Conservation (phyloP, 2,888 invertebrate genomes). For the Hipparchia sbordonii region DNA sequence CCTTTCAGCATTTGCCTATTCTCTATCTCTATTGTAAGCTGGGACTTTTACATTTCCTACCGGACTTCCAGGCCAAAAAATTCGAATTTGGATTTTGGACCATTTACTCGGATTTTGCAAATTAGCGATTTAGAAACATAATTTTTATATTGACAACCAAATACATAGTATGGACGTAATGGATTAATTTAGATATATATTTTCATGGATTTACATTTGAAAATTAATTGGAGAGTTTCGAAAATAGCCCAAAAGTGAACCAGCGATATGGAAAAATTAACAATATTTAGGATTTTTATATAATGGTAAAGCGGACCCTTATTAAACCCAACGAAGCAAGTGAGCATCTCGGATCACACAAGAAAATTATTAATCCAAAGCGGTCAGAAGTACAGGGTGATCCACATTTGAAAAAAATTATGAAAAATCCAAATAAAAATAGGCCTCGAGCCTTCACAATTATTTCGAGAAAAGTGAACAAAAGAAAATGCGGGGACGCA, state of each 20-base stretch:
- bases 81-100: not conserved
- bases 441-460: slow-evolving; percentile 64
- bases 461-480: slow-evolving; percentile 59
- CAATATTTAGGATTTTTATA: slow-evolving; percentile 24
- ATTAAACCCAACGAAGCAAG: slow-evolving; percentile 52
- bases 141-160: too few species aligned
- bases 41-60: too few species aligned
- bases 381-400: slow-evolving; percentile 51
- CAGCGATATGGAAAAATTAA: slow-evolving; percentile 27
- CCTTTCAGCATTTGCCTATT: too few species aligned
- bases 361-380: slow-evolving; percentile 46
- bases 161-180: too few species aligned
- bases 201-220: not conserved
- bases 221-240: slow-evolving; percentile 10
- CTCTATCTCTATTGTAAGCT: too few species aligned
- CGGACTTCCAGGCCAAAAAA: not conserved
- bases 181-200: too few species aligned
- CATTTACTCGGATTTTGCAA: not conserved
- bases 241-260: slow-evolving; percentile 4
- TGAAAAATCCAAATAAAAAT: slow-evolving; percentile 59
- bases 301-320: slow-evolving; percentile 32
- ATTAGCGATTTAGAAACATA: too few species aligned
- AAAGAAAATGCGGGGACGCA: slow-evolving; percentile 58
- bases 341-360: slow-evolving; percentile 56
- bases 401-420: slow-evolving; percentile 49